Evolutionary conservation across 2,888 invertebrate genomes (phyloP).

Genomic region (Sinotaia quadrata): DNA sequence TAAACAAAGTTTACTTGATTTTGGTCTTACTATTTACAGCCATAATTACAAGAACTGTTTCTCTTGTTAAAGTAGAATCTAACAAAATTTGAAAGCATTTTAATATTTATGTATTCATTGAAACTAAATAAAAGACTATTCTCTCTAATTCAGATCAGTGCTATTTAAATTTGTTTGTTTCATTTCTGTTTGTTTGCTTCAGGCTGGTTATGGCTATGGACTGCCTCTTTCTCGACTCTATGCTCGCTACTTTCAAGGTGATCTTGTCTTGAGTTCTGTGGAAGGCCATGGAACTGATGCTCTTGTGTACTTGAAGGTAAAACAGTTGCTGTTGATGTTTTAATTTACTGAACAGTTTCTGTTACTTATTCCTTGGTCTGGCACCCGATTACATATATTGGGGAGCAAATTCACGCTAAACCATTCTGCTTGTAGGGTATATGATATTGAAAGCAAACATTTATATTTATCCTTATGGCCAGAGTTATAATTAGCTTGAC

Average conservation of each 20-base stretch:
- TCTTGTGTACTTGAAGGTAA: conserved; percentile 94
- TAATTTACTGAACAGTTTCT: background rate
- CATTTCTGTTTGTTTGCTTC: conserved; percentile 45
- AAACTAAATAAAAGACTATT: background rate
- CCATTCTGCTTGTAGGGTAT: too few relatives aligned
- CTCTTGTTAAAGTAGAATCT: background rate
- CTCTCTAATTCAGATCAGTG: background rate
- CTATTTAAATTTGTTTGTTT: background rate
- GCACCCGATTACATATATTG: too few relatives aligned
- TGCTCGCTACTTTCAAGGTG: conserved; percentile 98
- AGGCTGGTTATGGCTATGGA: conserved; percentile 90
- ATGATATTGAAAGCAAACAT: too few relatives aligned
- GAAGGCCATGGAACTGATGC: conserved; percentile 99
- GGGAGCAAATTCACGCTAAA: too few relatives aligned
- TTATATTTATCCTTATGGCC: too few relatives aligned
- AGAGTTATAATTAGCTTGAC: too few relatives aligned
- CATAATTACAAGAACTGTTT: too few relatives aligned
- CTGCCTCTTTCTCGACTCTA: conserved; percentile 95
- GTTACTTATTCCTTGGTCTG: background rate
- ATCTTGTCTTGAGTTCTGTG: conserved; percentile 91
- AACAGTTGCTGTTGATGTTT: background rate
- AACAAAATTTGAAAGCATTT: background rate
- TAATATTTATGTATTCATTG: background rate
- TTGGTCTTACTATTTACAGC: too few relatives aligned
- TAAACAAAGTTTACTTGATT: too few relatives aligned